Conservation (phyloP, 2,888 invertebrate genomes). For the Strigamia maritima region DNA sequence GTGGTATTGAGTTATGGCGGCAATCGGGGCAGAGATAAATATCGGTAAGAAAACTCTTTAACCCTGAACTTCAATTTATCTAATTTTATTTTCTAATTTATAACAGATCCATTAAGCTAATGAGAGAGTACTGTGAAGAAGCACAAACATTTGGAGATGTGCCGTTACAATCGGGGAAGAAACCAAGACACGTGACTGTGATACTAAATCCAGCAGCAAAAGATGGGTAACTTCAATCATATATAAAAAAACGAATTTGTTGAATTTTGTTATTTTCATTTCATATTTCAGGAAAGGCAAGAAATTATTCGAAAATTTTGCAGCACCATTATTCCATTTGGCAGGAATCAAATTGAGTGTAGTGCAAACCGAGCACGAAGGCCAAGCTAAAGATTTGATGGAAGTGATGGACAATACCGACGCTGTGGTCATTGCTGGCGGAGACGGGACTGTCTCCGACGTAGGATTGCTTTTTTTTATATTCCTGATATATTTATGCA, state of each 20-base stretch:
- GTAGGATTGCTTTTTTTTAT: conserved; percentile 54
- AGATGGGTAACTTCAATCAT: conserved; percentile 61
- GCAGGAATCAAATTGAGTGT: conserved; percentile 69
- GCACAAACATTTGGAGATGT: conserved; percentile 69
- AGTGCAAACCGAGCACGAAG: conserved; percentile 72
- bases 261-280: not conserved
- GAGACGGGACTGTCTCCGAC: conserved; percentile 90
- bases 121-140: conserved; percentile 75
- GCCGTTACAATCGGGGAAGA: conserved; percentile 59
- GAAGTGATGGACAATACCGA: conserved; percentile 73
- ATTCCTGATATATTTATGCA: too few relatives aligned
- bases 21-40: conserved; percentile 66
- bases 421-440: conserved; percentile 87
- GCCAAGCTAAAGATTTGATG: conserved; percentile 78
- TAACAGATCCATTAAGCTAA: conserved; percentile 68
- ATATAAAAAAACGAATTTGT: not conserved
- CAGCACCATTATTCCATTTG: conserved; percentile 85
- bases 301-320: conserved; percentile 77
- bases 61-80: not conserved
- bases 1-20: conserved; percentile 67
- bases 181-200: conserved; percentile 74
- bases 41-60: conserved; percentile 62
- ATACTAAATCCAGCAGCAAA: conserved; percentile 88
- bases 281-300: conserved; percentile 57
- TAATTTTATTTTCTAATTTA: conserved; percentile 37